Evolutionary conservation across 2,113 vertebrate genomes (phyloP), one percentile per base, ranked within the genome.

Genomic region (Leucoraja erinaceus): DNA sequence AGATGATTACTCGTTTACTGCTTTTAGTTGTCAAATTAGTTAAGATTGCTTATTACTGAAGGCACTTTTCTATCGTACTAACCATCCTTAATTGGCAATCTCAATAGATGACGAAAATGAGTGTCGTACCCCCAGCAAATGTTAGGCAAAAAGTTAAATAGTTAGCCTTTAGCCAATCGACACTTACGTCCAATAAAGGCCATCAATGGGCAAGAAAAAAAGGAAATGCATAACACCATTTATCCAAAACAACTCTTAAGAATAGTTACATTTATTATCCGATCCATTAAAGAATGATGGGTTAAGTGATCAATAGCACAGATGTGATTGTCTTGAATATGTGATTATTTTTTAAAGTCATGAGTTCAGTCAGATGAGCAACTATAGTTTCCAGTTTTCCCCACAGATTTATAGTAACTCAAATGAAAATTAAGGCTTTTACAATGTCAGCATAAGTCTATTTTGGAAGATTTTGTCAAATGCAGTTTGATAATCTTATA

Each of bases 361-460:
- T 2, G 25, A 91, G 22, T 68, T 72, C 66, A 70, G 68, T 54
- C 88, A 90, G 88, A 70, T 72, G 61, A 90, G 66, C 33, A 38
- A 25, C 20, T 81, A 47, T 47, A 47, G 10, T 61, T 88, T 88
- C 61, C 33, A 72, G 90, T 91, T 31, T 72, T 38, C 72, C 68
- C 66, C 66, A 72, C 33, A 38, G 2, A 33, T 91, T 10, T 72
- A 68, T 25, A 72, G 66, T 91, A 91, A 74, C 33, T 91, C 38
- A 54, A 8, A 47, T 66, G 90, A 91, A 72, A 91, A 14, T 91
- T 91, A 72, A 74, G 90, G 33, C 33, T 91, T 4, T 74, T 47
- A 33, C 38, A 38, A 47, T 90, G 63, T 90, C 63, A 90, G 63
- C 61, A 70, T 90, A 47, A 90, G 47, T 91, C 72, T 54, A 66